Conservation (phyloP, 64 coral and sea anemone species). For the Pocillopora verrucosa region DNA sequence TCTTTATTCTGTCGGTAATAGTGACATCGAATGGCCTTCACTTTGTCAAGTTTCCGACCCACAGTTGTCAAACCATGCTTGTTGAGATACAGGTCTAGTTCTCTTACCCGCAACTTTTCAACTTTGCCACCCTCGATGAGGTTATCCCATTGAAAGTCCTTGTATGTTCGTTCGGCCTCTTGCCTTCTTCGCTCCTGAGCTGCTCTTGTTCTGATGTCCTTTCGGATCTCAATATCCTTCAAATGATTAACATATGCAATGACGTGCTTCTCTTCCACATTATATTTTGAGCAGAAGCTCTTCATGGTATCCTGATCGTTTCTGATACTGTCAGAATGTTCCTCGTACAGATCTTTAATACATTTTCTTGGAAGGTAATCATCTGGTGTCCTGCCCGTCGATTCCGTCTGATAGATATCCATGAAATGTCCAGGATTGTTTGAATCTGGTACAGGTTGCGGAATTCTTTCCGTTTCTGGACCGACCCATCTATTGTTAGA, state of each 20-base stretch:
- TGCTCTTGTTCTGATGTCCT: constrained; percentile 59
- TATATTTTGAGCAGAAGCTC: constrained; percentile 41
- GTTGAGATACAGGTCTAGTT: constrained; percentile 61
- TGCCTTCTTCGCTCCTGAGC: constrained; percentile 42
- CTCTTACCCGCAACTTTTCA: constrained; percentile 48
- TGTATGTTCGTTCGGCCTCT: constrained; percentile 33
- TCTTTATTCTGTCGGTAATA: too few species aligned
- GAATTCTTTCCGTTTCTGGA: constrained; percentile 52
- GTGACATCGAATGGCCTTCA: constrained; percentile 52
- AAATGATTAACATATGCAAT: constrained; percentile 41
- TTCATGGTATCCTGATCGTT: constrained; percentile 45
- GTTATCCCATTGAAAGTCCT: constrained; percentile 23
- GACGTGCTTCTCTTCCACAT: constrained; percentile 50
- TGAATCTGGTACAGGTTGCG: constrained; percentile 55
- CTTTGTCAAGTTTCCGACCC: constrained; percentile 47
- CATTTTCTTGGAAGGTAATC: constrained; percentile 67
- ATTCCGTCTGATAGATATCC: constrained; percentile 53
- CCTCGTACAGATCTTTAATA: constrained; percentile 48
- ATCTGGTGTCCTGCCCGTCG: constrained; percentile 58
- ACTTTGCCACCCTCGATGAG: constrained; percentile 39
- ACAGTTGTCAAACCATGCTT: constrained; percentile 41
- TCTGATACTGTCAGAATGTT: constrained; percentile 20
- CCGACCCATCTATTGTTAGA: constrained; percentile 24
- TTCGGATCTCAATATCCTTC: constrained; percentile 47
- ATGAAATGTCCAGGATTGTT: constrained; percentile 65